Base-by-base conservation (phyloP, 2,113 vertebrate genomes). In the Hyperopisus bebe region DNA sequence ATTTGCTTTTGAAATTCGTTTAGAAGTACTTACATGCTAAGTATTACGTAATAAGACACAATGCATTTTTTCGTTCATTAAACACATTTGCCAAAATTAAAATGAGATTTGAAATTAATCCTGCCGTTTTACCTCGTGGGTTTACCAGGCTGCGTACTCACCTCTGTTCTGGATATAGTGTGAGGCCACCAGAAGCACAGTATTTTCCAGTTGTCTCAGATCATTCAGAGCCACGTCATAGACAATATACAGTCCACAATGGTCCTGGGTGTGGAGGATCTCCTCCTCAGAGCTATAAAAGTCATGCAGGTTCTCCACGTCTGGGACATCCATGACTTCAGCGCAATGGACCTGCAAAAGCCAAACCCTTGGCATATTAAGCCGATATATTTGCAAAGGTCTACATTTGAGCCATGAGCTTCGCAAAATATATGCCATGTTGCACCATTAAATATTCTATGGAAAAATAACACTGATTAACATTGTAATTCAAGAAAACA, bases 221-320 rank as follows among this genome's bases (percentile, higher is more conserved):
- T 97, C 95, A n/a, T 87, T 90, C 90, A 97, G 88, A 66, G 96
- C 96, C 1, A 55, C 82, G 1, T 96, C 90, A 15, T 95, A 95
- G 46, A 95, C 90, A 15, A 97, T n/a, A 8, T 91, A 95, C 11
- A 93, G 83, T 1, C 96, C 95, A 50, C 21, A 48, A 50, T 94
- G 94, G 92, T 97, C 95, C 92, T 95, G 94, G 1, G 93, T 95
- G 90, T 96, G 95, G 90, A 97, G 62, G 10, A 80, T 93, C 11
- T 53, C 90, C 10, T 91, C 92, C 46, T 91, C 93, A 3, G 5
- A 35, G n/a, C 91, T 95, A 84, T 96, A 95, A 91, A 93, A 95
- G 82, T 97, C 94, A 0, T 95, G 94, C 44, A 96, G 94, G 89
- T 96, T 96, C 91, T 97, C 96, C 82, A 95, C 91, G 77, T 96